Base-by-base conservation (phyloP, 2,797 vertebrate species). In the Cephalopachus bancanus region DNA sequence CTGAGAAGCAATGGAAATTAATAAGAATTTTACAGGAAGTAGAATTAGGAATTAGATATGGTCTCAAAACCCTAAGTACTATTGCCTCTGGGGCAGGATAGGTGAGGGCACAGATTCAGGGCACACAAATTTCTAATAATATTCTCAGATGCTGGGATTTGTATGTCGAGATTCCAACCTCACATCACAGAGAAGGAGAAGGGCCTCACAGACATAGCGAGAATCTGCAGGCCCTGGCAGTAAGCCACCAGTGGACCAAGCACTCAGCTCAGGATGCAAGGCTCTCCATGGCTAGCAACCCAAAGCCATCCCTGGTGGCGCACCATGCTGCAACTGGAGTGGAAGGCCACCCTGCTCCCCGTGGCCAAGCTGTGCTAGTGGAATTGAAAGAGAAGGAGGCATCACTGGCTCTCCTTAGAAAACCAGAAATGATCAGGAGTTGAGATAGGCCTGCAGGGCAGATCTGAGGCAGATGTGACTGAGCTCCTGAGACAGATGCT, bases 21-120 rank as follows among this genome's bases (percentile, higher is more conserved):
- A 72, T 37, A 86, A 55, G 57, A 57, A 94, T 75, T 64, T 72
- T 81, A 60, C 60, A 28, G 79, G 93, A 83, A 86, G 37, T 6
- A 7, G 55, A 74, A 37, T 76, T 65, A 96, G 74, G 90, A 57
- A 62, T 76, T 10, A 37, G 44, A 55, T 37, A 83, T 44, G 80
- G 83, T 86, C 93, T 93, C 79, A 10, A 16, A 76, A 12, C 74
- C 88, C 69, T 7, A 7, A 62, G 24, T 3, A 80, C 60, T 9
- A 0, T 7, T 51, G 3, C 49, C 24, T 74, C 64, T n/a, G 49
- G 49, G 79, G 51, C 51, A 83, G 87, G 30, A 53, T 16, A 3
- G 24, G 33, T 17, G 12, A 53, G 2, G 30, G 55, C 62, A 30
- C 44, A 44, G 44, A 44, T 44, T 44, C 44, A 44, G 44, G 65